phyloP scores from a whole-genome alignment of 2,888 invertebrate genomes.

The Drosophila aldrichi region DNA sequence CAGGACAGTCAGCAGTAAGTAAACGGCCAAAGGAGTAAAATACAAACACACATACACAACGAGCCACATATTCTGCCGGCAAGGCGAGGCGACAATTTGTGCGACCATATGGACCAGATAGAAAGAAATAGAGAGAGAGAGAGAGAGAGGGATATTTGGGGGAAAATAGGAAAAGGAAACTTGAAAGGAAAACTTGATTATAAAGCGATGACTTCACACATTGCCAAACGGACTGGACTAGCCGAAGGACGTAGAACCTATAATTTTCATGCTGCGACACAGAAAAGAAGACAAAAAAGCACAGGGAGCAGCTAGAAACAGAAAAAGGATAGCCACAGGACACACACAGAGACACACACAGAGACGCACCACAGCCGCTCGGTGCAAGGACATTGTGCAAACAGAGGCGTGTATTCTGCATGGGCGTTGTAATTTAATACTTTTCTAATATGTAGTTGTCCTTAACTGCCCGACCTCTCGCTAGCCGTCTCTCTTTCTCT shows the following conservation, averaged over 20 bases:
- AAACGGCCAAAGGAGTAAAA: conserved; percentile 63
- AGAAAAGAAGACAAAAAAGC: conserved; percentile 18
- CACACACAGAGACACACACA: conserved; percentile 2
- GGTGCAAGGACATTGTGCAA: conserved; percentile 65
- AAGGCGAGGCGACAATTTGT: conserved; percentile 73
- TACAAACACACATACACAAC: conserved; percentile 35
- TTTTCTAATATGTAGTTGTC: conserved; percentile 76
- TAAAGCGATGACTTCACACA: conserved; percentile 84
- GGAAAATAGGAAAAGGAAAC: conserved; percentile 55
- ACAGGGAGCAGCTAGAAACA: conserved; percentile 9
- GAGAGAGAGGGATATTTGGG: not conserved
- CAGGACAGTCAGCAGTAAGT: conserved; percentile 53
- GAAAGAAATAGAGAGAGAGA: conserved; percentile 19
- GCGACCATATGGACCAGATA: conserved; percentile 63
- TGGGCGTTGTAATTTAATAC: conserved; percentile 75
- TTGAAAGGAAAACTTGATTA: conserved; percentile 83
- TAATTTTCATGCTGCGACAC: conserved; percentile 64
- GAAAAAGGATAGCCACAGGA: conserved; percentile 47
- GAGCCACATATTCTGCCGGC: conserved; percentile 61
- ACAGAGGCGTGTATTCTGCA: conserved; percentile 69
- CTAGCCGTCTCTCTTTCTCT: not conserved
- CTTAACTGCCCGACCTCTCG: conserved; percentile 22
- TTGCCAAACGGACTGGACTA: conserved; percentile 51
- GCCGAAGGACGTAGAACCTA: conserved; percentile 63
- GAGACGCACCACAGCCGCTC: not conserved